Percentiles rank a stretch among this genome's conserved stretches.
Evolutionary conservation across 2,888 invertebrate genomes (phyloP).

Genomic region (Philonicus albiceps): DNA sequence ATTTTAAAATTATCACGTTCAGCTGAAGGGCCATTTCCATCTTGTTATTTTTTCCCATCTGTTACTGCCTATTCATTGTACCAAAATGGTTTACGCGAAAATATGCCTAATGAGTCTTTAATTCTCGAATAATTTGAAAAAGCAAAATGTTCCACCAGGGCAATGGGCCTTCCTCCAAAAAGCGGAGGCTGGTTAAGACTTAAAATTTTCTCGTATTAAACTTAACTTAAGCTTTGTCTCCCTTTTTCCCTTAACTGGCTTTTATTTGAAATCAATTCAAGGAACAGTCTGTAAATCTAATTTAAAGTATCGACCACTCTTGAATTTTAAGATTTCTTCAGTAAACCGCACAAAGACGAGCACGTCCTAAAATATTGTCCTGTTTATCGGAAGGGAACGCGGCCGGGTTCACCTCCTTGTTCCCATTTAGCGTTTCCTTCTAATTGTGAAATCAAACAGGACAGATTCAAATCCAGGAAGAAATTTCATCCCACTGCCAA

Average conservation of each 20-base stretch:
- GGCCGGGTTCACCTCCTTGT: neutral
- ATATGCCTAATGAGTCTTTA: neutral
- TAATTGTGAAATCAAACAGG: neutral
- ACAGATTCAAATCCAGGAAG: constrained; percentile 15
- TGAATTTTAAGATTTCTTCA: neutral
- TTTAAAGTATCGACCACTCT: neutral
- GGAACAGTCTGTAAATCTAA: neutral
- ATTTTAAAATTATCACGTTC: neutral
- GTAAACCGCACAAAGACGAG: neutral
- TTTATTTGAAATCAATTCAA: neutral
- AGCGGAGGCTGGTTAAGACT: neutral
- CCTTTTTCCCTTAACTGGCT: neutral
- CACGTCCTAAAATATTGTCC: neutral
- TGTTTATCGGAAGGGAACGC: neutral
- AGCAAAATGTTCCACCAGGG: neutral
- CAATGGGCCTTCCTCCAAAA: neutral
- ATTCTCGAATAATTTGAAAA: neutral
- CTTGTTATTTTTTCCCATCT: neutral
- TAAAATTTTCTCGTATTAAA: neutral
- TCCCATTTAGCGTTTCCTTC: neutral
- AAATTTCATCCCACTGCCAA: neutral
- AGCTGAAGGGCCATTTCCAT: neutral
- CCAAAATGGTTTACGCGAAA: neutral
- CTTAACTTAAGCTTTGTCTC: neutral
- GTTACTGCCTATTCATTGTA: neutral